A percentile compares a stretch with the other conserved stretches of the same genome.
These are phyloP conservation scores for Parnassius smintheus DNA, from an alignment of 2,888 invertebrate genomes.

Conservation along the genomic window DNA sequence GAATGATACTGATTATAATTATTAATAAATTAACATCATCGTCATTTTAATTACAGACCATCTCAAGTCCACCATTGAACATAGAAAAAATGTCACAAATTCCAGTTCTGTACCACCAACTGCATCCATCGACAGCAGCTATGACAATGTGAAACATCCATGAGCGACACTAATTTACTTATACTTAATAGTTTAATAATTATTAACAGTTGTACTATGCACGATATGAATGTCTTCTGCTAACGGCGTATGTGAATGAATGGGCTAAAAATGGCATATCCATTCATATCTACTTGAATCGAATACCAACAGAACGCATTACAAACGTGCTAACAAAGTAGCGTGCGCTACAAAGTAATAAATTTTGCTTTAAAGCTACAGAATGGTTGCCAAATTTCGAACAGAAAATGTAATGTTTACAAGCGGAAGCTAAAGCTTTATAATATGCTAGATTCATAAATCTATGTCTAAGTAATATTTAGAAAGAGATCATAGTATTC, in stretches of 20 bases:
- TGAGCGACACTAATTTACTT: too few relatives aligned
- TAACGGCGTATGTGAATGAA: slow-evolving; percentile 17
- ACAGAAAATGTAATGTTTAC: neutral
- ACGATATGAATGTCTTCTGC: slow-evolving; percentile 12
- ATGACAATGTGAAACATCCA: neutral
- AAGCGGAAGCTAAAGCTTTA: too few relatives aligned
- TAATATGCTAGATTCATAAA: too few relatives aligned
- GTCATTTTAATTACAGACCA: too few relatives aligned
- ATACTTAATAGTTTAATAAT: too few relatives aligned
- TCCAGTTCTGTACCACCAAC: too few relatives aligned
- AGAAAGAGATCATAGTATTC: too few relatives aligned
- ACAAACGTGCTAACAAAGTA: slow-evolving; percentile 5
- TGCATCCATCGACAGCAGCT: neutral
- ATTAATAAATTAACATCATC: too few relatives aligned
- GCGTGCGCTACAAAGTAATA: slow-evolving; percentile 18
- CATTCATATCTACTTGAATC: slow-evolving; percentile 9
- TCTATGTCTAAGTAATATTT: too few relatives aligned
- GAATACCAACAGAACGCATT: slow-evolving; percentile 9
- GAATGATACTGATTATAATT: too few relatives aligned
- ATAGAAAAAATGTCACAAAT: too few relatives aligned
- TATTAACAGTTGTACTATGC: slow-evolving; percentile 2
- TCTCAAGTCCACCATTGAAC: too few relatives aligned
- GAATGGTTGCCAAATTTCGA: slow-evolving; percentile 1
- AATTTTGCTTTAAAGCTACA: neutral
- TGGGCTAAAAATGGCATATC: slow-evolving; percentile 9